Percentiles rank a stretch among this genome's conserved stretches.
phyloP scores from a whole-genome alignment of 2,888 invertebrate genomes.

The Watsonalla cultraria region DNA sequence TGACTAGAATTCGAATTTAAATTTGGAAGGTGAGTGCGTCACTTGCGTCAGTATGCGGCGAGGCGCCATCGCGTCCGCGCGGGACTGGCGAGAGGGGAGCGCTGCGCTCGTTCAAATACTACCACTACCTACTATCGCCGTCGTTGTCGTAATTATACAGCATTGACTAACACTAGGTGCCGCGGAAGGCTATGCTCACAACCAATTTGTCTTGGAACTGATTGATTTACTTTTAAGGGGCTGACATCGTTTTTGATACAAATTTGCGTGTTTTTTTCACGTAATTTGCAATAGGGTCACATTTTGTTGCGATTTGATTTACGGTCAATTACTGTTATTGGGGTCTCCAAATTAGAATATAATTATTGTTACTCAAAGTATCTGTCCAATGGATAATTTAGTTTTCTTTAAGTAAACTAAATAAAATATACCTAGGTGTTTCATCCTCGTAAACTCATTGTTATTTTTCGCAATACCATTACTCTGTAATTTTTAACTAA shows the following conservation, averaged over 20 bases:
- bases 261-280: not conserved
- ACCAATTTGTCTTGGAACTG: constrained; percentile 32
- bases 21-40: constrained; percentile 39
- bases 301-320: not conserved
- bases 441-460: too few species aligned
- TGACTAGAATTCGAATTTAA: constrained; percentile 55
- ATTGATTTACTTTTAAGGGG: constrained; percentile 25
- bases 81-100: constrained; percentile 47
- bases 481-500: too few species aligned
- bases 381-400: too few species aligned
- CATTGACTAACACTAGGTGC: constrained; percentile 37
- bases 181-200: constrained; percentile 30
- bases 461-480: not conserved
- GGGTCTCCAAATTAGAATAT: too few species aligned
- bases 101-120: constrained; percentile 54
- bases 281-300: not conserved
- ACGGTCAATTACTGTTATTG: not conserved
- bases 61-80: constrained; percentile 59
- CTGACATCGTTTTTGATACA: not conserved
- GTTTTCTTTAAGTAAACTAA: too few species aligned
- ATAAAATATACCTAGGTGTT: too few species aligned
- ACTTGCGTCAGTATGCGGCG: constrained; percentile 36
- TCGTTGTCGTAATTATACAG: constrained; percentile 39
- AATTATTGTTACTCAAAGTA: too few species aligned
- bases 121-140: constrained; percentile 56